Evolutionary conservation across 2,113 vertebrate species (phyloP).

Genomic region (Heloderma charlesbogerti): DNA sequence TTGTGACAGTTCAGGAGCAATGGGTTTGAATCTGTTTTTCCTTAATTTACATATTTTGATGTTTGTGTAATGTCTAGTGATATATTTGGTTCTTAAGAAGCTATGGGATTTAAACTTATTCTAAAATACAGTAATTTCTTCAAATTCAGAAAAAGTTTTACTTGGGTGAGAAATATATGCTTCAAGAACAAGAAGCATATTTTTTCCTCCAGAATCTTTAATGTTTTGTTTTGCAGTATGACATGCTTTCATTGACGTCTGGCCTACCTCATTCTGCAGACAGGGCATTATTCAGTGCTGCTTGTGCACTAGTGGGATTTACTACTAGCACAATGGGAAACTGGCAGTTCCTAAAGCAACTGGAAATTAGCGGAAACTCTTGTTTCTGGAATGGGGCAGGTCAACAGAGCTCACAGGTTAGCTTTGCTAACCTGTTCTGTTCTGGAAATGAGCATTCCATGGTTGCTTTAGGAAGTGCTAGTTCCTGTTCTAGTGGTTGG

Average conservation of each 20-base stretch:
- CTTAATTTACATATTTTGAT: not conserved
- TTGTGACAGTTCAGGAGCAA: not conserved
- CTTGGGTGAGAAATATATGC: not conserved
- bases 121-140: not conserved
- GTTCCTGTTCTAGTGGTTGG: no score
- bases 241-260: not conserved
- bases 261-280: not conserved
- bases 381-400: no score
- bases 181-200: not conserved
- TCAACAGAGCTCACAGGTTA: no score
- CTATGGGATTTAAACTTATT: not conserved
- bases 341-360: no score
- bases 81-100: not conserved
- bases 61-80: not conserved
- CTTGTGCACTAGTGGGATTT: no score
- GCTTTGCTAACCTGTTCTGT: no score
- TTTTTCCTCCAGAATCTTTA: not conserved
- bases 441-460: no score
- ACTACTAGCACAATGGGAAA: no score
- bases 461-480: no score
- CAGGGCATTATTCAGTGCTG: no score
- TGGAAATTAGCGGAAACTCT: no score
- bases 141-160: not conserved
- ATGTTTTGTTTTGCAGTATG: not conserved
- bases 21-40: not conserved